Conservation (phyloP, 2,888 invertebrate species). For the Eurytoma californica region DNA sequence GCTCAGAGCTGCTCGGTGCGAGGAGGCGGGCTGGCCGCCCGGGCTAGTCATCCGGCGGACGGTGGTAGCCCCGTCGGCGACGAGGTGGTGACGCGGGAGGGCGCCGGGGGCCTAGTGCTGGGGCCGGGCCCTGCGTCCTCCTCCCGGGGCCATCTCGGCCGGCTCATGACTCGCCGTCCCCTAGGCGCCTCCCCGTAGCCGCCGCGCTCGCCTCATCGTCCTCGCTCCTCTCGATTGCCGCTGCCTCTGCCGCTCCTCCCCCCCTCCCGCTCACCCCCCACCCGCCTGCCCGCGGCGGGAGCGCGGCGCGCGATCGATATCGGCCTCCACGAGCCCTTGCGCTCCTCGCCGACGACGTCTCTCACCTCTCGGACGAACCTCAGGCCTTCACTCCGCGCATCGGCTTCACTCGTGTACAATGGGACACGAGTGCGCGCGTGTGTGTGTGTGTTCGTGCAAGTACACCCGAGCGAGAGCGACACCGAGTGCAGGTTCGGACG, state of each 20-base stretch:
- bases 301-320: conserved; percentile 37
- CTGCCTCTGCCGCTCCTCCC: not conserved
- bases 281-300: not conserved
- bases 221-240: no score
- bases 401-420: not conserved
- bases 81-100: conserved; percentile 16
- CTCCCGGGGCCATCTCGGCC: conserved; percentile 3
- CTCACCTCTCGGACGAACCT: not conserved
- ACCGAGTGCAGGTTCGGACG: no score
- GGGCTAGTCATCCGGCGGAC: conserved; percentile 72
- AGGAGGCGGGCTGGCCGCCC: conserved; percentile 51
- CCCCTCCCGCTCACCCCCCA: not conserved
- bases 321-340: conserved; percentile 52
- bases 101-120: not conserved
- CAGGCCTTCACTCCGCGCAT: not conserved
- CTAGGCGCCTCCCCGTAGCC: not conserved
- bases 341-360: not conserved
- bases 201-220: not conserved
- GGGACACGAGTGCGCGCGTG: not conserved
- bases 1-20: not conserved
- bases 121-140: conserved; percentile 8
- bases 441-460: not conserved
- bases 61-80: conserved; percentile 36
- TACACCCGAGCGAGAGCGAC: no score
- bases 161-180: not conserved